phyloP scores from a whole-genome alignment of 2,113 vertebrate species.

The Acinonyx jubatus region DNA sequence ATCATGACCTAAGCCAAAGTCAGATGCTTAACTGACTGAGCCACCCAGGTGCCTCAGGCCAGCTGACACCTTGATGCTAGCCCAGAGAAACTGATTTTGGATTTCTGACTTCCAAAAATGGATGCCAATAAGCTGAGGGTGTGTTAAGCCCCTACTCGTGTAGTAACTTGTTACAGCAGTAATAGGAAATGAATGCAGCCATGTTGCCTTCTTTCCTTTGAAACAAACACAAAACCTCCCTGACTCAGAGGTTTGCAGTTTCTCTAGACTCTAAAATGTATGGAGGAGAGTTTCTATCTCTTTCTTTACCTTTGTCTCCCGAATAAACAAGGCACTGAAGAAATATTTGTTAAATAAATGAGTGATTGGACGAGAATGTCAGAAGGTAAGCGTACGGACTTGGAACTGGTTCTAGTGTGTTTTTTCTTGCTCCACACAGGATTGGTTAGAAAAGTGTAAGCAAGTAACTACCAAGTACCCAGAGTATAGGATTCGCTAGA shows the following conservation, averaged over 20 bases:
- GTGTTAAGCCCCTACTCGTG: neutral
- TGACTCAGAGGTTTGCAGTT: neutral
- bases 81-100: neutral
- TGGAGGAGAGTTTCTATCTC: neutral
- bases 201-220: neutral
- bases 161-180: neutral
- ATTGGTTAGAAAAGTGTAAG: neutral
- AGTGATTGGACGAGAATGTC: neutral
- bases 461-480: neutral
- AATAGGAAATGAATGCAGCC: neutral
- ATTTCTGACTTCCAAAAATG: neutral
- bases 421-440: neutral
- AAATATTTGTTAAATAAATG: neutral
- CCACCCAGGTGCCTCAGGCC: too few relatives aligned
- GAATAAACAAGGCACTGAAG: neutral
- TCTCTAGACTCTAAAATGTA: neutral
- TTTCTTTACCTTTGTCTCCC: neutral
- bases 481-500: neutral
- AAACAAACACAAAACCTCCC: neutral
- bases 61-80: neutral
- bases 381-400: neutral
- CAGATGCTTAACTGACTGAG: too few relatives aligned
- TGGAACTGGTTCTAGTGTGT: neutral
- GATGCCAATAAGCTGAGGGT: neutral
- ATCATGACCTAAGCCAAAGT: too few relatives aligned